phyloP scores from a whole-genome alignment of 2,113 vertebrate genomes.

The Apodemus speciosus region DNA sequence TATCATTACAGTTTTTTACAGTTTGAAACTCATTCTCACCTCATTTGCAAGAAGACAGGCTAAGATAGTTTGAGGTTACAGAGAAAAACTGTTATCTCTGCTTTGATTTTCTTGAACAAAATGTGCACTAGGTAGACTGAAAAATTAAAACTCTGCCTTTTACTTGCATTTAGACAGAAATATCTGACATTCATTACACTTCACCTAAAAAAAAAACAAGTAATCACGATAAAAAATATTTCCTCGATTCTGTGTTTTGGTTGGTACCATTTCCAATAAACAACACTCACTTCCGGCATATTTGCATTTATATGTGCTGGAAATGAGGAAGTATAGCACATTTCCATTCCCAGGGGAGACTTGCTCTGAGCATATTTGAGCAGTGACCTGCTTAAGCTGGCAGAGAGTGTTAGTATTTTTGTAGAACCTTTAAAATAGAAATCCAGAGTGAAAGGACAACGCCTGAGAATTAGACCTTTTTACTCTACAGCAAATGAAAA shows the following conservation, averaged over 20 bases:
- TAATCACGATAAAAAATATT: slow-evolving; percentile 73
- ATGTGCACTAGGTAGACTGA: slow-evolving; percentile 20
- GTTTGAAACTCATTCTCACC: slow-evolving; percentile 15
- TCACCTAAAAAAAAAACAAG: slow-evolving; percentile 52
- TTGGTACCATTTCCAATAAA: slow-evolving; percentile 75
- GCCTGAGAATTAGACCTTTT: slow-evolving; percentile 73
- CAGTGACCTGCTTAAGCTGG: slow-evolving; percentile 84
- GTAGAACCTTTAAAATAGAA: slow-evolving; percentile 81
- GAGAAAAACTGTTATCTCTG: slow-evolving; percentile 15
- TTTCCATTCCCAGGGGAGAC: slow-evolving; percentile 80
- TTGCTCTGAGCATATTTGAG: slow-evolving; percentile 83
- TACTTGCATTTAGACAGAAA: slow-evolving; percentile 58
- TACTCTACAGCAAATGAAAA: slow-evolving; percentile 74
- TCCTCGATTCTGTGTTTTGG: slow-evolving; percentile 76
- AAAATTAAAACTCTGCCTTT: slow-evolving; percentile 42
- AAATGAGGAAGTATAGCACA: slow-evolving; percentile 79
- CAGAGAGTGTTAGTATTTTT: slow-evolving; percentile 83
- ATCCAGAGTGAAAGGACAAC: slow-evolving; percentile 80
- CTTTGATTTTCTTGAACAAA: slow-evolving; percentile 2
- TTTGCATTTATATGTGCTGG: slow-evolving; percentile 80
- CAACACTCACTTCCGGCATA: slow-evolving; percentile 71
- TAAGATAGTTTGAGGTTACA: background rate
- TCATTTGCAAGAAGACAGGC: background rate
- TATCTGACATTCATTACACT: slow-evolving; percentile 52
- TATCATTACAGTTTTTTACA: background rate